A percentile compares a stretch with the other conserved stretches of the same genome.
phyloP scores from a whole-genome alignment of 2,888 invertebrate species.

The Bombyx huttoni region DNA sequence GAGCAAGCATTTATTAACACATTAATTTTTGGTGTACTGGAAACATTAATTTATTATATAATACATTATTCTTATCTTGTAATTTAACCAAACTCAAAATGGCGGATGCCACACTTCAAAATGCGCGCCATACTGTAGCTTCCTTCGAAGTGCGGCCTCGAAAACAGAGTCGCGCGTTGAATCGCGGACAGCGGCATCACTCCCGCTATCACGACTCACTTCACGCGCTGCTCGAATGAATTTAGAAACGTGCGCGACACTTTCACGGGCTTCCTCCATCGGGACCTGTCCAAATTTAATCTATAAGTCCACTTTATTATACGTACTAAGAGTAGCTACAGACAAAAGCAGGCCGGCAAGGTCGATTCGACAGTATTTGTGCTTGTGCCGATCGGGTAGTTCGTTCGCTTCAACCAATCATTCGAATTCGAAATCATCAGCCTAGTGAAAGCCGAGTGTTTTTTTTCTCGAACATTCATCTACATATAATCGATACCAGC shows the following conservation, averaged over 20 bases:
- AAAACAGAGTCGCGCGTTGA: constrained; percentile 53
- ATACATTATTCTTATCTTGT: background rate
- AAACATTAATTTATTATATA: constrained; percentile 9
- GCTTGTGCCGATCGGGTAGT: no score
- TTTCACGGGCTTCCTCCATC: constrained; percentile 55
- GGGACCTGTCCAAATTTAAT: constrained; percentile 24
- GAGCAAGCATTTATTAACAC: constrained; percentile 23
- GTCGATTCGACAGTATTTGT: no score
- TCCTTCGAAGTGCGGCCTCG: constrained; percentile 63
- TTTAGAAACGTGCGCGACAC: constrained; percentile 56
- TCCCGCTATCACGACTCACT: constrained; percentile 42
- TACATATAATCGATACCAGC: no score
- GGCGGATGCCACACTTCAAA: constrained; percentile 74
- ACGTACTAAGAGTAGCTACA: no score
- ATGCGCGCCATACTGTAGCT: constrained; percentile 65
- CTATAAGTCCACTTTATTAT: background rate
- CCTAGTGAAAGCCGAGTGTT: no score
- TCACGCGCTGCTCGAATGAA: constrained; percentile 53
- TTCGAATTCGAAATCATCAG: no score
- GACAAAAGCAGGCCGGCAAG: no score
- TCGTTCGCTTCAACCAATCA: no score
- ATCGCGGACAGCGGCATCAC: constrained; percentile 47
- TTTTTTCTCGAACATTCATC: no score
- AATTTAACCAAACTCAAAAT: constrained; percentile 50
- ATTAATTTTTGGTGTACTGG: constrained; percentile 8